These are phyloP conservation scores for Poecilia wingei DNA, from an alignment of 2,797 vertebrate species.

Conservation along the genomic window DNA sequence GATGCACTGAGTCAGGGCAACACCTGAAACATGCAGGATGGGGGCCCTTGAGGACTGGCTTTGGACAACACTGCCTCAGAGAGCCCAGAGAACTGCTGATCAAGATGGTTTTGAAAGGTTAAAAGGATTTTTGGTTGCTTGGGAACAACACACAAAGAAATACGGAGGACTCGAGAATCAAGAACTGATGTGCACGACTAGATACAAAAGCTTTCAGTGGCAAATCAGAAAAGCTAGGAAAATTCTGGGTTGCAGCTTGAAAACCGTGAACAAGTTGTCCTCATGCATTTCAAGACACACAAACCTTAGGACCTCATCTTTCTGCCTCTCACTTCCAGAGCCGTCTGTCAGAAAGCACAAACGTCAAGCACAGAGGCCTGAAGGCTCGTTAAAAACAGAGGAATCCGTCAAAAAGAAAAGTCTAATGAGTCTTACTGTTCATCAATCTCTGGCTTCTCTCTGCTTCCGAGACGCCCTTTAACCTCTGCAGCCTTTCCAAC, in stretches of 20 bases:
- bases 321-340: neutral
- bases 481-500: conserved; percentile 26
- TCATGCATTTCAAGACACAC: neutral
- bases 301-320: neutral
- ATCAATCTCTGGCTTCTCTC: conserved; percentile 39
- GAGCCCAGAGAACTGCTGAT: neutral
- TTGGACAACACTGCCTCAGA: neutral
- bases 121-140: neutral
- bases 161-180: neutral
- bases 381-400: conserved; percentile 22
- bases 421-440: conserved; percentile 29
- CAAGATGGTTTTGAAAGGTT: neutral
- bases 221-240: neutral
- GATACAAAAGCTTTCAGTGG: neutral
- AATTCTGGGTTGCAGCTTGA: neutral
- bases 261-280: neutral
- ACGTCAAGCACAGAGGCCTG: neutral
- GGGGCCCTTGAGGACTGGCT: neutral
- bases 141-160: neutral
- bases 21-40: neutral
- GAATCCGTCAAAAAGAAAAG: conserved; percentile 10
- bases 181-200: neutral
- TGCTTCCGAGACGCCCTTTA: conserved; percentile 46
- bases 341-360: neutral
- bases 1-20: neutral